Evolutionary conservation across 2,797 vertebrate genomes (phyloP), one percentile per base, ranked within the genome.

Genomic region (Psittacula derbiana): DNA sequence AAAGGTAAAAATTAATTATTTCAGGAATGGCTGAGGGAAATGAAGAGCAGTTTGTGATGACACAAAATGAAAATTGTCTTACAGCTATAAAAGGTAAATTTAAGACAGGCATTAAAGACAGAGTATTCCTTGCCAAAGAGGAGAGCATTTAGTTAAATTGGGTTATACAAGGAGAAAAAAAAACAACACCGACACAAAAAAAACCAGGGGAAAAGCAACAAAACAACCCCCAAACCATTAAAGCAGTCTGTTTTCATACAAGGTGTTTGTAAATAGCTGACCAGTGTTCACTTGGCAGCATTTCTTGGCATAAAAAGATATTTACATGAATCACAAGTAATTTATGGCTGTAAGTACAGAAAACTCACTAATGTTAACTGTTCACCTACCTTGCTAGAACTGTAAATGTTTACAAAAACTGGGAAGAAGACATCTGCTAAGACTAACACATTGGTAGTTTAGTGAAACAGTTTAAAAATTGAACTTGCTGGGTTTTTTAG

Each of bases 331-430:
- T 90, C 65, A 55, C 47, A 86, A 90, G 80, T 70, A 90, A 86
- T 79, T 86, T 88, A 86, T 66, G 23, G 16, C 46, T 80, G 20
- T 36, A 81, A 81, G 21, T 47, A 84, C 14, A 70, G 88, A 86
- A 83, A 90, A 69, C 28, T 83, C 55, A 86, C 72, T 66, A 23
- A 83, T 38, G 33, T 44, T 64, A 89, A 80, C 36, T 28, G 50
- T 33, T 88, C 62, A 90, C 38, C 80, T 92, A 62, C 66, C 66
- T 86, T 60, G 55, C 50, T 69, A 83, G 70, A 80, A 82, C 16
- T 20, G 62, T 67, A 84, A 93, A 88, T 90, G 76, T 93, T 96
- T 91, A 96, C 73, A 81, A 49, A 81, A 90, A 62, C 27, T 64
- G 31, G 40, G 75, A 93, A 88, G 65, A 92, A 55, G 80, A 82